Evolutionary conservation across 1,140 invertebrate species (phyloP), one percentile per base, ranked within the genome.

Genomic region (Cydia strobilella): DNA sequence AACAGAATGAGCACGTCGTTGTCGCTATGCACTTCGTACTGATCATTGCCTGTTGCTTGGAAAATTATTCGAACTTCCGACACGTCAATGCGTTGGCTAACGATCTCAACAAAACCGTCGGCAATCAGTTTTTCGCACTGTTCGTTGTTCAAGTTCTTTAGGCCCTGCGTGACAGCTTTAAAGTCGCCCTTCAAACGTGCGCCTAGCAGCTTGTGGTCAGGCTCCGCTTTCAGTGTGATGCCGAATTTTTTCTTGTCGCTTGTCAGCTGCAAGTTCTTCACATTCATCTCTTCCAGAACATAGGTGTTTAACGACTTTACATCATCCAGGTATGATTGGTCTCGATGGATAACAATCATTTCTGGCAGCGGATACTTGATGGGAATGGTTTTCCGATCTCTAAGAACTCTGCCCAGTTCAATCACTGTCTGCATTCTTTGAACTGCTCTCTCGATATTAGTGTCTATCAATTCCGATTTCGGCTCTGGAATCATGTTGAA

Each of bases 311-410:
- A 93, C 9, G 95, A 95, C 51, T 95, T 90, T 0, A 99, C 94
- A 84, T 99, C 97, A n/a, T 96, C 91, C 45, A 99, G 93, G 79
- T 96, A 96, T 31, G 95, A 89, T 48, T 93, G 83, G 83, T 99
- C 96, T 80, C 97, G 96, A 87, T 99, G 97, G 78, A 99, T 98
- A 6, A 99, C 96, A 31, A 99, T 96, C 72, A 99, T 95, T 94
- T 99, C 98, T 18, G 97, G 98, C 69, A 99, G 91, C 0, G 99
- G 99, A 94, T 99, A 99, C 93, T 99, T 99, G 0, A 99, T 94
- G 0, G 99, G 98, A 74, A 99, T 94, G 1, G 97, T 99, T 90
- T 98, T 97, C 42, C 98, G 94, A 86, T 99, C 99, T 73, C 99
- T 94, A 65, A 99, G 93, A 10, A 99, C 95, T 79, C 99, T 94